Evolutionary conservation across 1,140 invertebrate species (phyloP).

Genomic region (Trachymyrmex septentrionalis): DNA sequence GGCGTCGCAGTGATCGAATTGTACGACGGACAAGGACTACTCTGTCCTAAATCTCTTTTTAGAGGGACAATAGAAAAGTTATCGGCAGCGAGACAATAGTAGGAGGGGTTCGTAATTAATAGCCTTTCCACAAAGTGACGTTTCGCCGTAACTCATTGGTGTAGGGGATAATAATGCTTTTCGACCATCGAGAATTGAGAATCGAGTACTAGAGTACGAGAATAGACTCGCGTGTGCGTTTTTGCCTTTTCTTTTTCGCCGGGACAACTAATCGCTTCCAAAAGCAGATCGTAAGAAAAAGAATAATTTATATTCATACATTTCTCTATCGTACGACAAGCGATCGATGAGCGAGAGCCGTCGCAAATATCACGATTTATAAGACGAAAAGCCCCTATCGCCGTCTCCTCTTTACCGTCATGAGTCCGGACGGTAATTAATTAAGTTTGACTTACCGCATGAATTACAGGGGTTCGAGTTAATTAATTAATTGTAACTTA

Average conservation of each 20-base stretch:
- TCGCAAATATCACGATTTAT: conserved; percentile 55
- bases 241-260: background rate
- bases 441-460: conserved; percentile 85
- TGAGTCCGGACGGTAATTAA: conserved; percentile 81
- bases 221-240: conserved; percentile 3
- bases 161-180: conserved; percentile 48
- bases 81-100: conserved; percentile 71
- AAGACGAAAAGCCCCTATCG: conserved; percentile 51
- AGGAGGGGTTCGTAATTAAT: conserved; percentile 78
- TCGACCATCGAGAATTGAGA: conserved; percentile 13
- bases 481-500: conserved; percentile 86
- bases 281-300: background rate
- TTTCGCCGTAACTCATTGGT: conserved; percentile 63
- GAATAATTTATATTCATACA: conserved; percentile 14
- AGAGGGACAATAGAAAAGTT: conserved; percentile 77
- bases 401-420: conserved; percentile 60
- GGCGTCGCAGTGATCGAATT: conserved; percentile 21
- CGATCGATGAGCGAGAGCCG: conserved; percentile 38
- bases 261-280: conserved; percentile 10
- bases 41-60: conserved; percentile 73
- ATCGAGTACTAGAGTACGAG: too few species aligned
- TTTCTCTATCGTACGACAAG: background rate
- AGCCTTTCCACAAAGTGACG: conserved; percentile 65
- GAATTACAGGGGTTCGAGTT: conserved; percentile 81
- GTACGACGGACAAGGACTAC: conserved; percentile 14